A percentile compares a stretch with the other conserved stretches of the same genome.
Conservation (phyloP, 2,113 vertebrate species). For the Zootoca vivipara region DNA sequence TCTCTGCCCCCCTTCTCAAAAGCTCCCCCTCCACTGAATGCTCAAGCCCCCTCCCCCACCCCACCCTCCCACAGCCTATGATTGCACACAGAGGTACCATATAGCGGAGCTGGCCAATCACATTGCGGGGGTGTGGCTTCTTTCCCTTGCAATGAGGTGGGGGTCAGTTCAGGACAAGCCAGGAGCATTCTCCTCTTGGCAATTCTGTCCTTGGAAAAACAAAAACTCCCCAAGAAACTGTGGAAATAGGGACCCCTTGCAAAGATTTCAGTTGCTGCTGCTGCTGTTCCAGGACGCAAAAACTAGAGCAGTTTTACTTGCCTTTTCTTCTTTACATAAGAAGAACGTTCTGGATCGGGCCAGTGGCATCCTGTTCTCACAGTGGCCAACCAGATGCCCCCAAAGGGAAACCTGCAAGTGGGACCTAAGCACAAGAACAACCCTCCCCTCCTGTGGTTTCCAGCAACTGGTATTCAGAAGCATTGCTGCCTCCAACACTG, state of each 20-base stretch:
- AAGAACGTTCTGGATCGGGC: too few species aligned
- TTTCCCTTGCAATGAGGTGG: too few species aligned
- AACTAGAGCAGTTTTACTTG: background rate
- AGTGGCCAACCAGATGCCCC: too few species aligned
- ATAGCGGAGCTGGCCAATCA: background rate
- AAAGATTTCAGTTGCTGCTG: background rate
- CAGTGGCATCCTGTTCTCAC: too few species aligned
- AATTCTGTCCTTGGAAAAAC: background rate
- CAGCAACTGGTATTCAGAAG: too few species aligned
- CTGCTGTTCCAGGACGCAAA: background rate
- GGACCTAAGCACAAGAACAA: too few species aligned
- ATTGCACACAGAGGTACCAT: too few species aligned
- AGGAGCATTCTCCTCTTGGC: background rate
- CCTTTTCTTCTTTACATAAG: background rate
- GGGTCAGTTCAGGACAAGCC: background rate
- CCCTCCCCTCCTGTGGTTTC: too few species aligned
- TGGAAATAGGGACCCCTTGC: background rate
- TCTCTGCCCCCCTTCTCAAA: background rate
- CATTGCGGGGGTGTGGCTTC: background rate
- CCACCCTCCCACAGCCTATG: background rate
- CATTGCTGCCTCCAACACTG: too few species aligned
- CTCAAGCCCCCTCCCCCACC: background rate
- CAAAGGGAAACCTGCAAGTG: too few species aligned
- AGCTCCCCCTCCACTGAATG: background rate
- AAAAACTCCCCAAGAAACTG: background rate